phyloP scores from a whole-genome alignment of 2,888 invertebrate species.

The Rutpela maculata region DNA sequence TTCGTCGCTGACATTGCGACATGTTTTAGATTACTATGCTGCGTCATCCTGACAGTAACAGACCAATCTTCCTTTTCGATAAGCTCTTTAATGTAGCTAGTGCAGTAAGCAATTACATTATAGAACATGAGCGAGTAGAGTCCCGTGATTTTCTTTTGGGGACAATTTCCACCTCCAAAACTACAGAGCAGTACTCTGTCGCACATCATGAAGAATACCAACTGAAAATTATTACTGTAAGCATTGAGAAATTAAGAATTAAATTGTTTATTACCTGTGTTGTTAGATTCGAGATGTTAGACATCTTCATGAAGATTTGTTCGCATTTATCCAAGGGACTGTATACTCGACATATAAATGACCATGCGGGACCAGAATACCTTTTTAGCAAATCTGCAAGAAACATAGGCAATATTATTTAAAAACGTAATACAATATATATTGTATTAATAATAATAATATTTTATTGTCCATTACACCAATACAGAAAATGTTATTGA shows the following conservation, averaged over 20 bases:
- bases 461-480: too few species aligned
- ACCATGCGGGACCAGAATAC: conserved; percentile 73
- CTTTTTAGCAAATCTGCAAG: conserved; percentile 68
- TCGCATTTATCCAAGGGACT: conserved; percentile 81
- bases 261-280: conserved; percentile 77
- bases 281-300: conserved; percentile 82
- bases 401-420: conserved; percentile 50
- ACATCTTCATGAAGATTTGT: conserved; percentile 81
- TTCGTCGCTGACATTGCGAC: conserved; percentile 89
- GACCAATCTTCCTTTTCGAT: conserved; percentile 87
- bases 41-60: conserved; percentile 84
- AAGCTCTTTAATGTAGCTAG: conserved; percentile 84
- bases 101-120: conserved; percentile 87
- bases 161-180: conserved; percentile 72
- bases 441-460: too few species aligned
- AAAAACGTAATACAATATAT: too few species aligned
- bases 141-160: conserved; percentile 77
- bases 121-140: conserved; percentile 89
- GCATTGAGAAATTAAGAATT: neutral
- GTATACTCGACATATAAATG: conserved; percentile 75
- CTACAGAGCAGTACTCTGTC: conserved; percentile 79
- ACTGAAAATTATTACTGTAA: conserved; percentile 71
- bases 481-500: too few species aligned
- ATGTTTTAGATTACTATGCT: conserved; percentile 82
- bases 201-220: conserved; percentile 84